Base-by-base conservation (phyloP, 2,888 invertebrate genomes). In the Suillia variegata region DNA sequence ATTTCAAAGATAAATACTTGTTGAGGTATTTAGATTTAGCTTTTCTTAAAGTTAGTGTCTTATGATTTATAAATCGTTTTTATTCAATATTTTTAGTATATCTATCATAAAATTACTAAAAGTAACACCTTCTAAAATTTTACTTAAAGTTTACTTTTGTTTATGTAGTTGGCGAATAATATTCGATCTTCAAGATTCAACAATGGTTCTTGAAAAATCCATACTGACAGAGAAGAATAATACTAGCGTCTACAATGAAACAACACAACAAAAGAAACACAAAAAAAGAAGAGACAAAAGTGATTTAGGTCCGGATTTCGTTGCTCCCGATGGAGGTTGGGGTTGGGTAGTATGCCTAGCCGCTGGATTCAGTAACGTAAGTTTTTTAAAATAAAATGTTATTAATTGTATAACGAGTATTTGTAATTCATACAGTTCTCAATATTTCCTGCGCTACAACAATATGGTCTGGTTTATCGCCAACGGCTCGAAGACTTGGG, bases 251-350 rank as follows among this genome's bases (percentile, higher is more conserved):
- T 80, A 80, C 67, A 73, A 79, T 63, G 74, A 67, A 61, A 80
- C 80, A 18, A 80, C 80, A 20, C 74, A 67, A 56, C 77, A 77
- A 20, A 75, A 72, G 82, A 75, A 85, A 67, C 74, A 74, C 80
- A 79, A 76, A 82, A n/a, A n/a, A 82, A 73, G 84, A 3, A 74
- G 74, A 42, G 78, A 82, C 66, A 81, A 80, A 68, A 78, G 77
- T 65, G 78, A 81, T 68, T 67, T 81, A 65, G 82, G 82, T 0
- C 71, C 85, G 6, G 86, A 88, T 63, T 90, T 89, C 67, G 80
- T 86, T 33, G 86, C 90, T 1, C 91, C 91, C 0, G 91, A 91
- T 75, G 91, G 91, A 1, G 90, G 91, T 1, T 91, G 90, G 90
- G 81, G 76, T 1, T 91, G 91, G 91, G 84, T 89, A 73, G 85